phyloP scores from a whole-genome alignment of 2,888 invertebrate genomes.

The Chalcis sispes region DNA sequence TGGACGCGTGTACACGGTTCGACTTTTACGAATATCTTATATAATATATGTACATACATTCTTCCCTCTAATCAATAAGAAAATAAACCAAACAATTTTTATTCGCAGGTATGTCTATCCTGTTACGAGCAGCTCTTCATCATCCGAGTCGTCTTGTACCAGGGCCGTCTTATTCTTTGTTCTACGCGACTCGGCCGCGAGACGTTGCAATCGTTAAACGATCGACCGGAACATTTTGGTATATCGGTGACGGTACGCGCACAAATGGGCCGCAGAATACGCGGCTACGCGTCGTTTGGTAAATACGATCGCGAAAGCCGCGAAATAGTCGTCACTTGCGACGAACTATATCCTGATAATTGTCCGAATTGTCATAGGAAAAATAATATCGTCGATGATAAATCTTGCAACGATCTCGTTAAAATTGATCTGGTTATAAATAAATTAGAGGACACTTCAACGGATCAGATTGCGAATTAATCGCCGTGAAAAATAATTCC shows the following conservation, averaged over 20 bases:
- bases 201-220: neutral
- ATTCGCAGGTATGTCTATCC: constrained; percentile 60
- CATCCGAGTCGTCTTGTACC: constrained; percentile 56
- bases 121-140: constrained; percentile 63
- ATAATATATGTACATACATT: too few species aligned
- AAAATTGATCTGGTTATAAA: constrained; percentile 43
- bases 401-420: constrained; percentile 10
- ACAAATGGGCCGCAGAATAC: constrained; percentile 29
- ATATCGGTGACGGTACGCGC: constrained; percentile 52
- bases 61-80: too few species aligned
- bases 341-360: constrained; percentile 23
- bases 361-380: neutral
- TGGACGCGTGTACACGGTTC: constrained; percentile 62
- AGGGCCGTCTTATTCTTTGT: constrained; percentile 58
- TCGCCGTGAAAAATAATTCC: too few species aligned
- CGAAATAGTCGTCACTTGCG: constrained; percentile 40
- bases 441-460: constrained; percentile 18
- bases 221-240: constrained; percentile 45
- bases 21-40: too few species aligned
- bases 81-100: too few species aligned
- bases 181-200: constrained; percentile 57
- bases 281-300: constrained; percentile 57
- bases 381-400: neutral
- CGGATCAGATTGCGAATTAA: too few species aligned
- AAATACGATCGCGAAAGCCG: constrained; percentile 53